Evolutionary conservation across 2,113 vertebrate species (phyloP), one percentile per base, ranked within the genome.

Genomic region (Indri indri): DNA sequence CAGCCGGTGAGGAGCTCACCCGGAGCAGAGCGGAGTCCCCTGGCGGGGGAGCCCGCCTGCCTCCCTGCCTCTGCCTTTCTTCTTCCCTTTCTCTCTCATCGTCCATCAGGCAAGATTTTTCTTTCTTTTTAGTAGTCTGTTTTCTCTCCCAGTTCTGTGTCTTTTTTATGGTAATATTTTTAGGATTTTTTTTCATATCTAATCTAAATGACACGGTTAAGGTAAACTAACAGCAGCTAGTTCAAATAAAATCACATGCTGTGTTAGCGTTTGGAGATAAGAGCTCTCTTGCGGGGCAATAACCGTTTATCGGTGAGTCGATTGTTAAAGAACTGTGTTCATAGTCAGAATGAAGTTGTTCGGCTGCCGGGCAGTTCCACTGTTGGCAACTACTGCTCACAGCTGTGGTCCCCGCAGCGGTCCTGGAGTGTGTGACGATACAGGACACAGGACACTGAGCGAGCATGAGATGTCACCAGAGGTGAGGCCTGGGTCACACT

Each of bases 361-460:
- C 7, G 2, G 13, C 80, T 6, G n/a, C 77, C 8, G 0, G 13
- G 42, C 4, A 0, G 83, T 37, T 16, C 54, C 2, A 0, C 12
- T 0, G 1, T 17, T 0, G 14, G 85, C 22, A 52, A 20, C 14
- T 0, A 45, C 37, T 13, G 0, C 3, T 0, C 37, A 0, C 0
- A 5, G 7, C 37, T 7, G 0, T 2, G 5, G 0, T 32, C 45
- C 63, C 30, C 4, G 27, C 45, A 1, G 18, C 40, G 1, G 79
- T 25, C 18, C 65, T 32, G 22, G 5, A 1, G 0, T 3, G 34
- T 3, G 0, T 2, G 2, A 25, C 3, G 20, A 23, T 1, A 47
- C 50, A 6, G 18, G 40, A 3, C 8, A 2, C 8, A 1, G 14
- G 57, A 11, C 6, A 0, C 42, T 17, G 12, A 42, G 52, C 17